phyloP scores from a whole-genome alignment of 1,140 invertebrate species.

The Drosophila lowei region DNA sequence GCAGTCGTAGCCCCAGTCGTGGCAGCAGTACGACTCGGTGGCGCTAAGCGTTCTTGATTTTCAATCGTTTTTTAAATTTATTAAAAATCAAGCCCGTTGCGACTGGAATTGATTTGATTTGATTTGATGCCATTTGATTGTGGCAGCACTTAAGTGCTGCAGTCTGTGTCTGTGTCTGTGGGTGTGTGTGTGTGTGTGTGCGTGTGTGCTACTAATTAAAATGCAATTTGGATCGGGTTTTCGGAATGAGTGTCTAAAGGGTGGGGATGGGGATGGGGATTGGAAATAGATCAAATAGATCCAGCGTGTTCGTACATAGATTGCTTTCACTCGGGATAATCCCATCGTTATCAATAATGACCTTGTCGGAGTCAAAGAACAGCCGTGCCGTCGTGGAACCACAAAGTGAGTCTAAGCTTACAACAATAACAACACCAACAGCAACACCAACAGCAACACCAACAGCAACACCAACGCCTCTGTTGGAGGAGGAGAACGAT shows the following conservation, averaged over 20 bases:
- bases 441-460: constrained; percentile 25
- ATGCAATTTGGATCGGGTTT: constrained; percentile 45
- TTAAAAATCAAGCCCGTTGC: constrained; percentile 67
- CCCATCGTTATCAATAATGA: constrained; percentile 61
- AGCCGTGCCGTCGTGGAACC: constrained; percentile 30
- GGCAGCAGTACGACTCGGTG: constrained; percentile 35
- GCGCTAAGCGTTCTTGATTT: constrained; percentile 63
- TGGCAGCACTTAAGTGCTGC: constrained; percentile 33
- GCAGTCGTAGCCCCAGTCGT: constrained; percentile 9
- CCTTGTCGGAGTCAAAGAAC: constrained; percentile 64
- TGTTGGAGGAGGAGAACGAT: too few species aligned
- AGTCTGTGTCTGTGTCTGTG: neutral
- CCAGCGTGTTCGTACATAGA: neutral
- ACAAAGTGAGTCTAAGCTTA: constrained; percentile 11
- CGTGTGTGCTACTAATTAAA: constrained; percentile 48
- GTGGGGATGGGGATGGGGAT: neutral
- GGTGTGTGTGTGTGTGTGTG: constrained; percentile 1
- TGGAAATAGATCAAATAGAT: neutral
- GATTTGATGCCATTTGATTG: constrained; percentile 43
- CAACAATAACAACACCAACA: constrained; percentile 15
- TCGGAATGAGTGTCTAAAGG: constrained; percentile 11
- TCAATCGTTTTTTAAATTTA: constrained; percentile 10
- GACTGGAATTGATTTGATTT: constrained; percentile 74
- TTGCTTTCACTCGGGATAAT: constrained; percentile 4
- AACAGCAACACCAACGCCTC: neutral